Base-by-base conservation (phyloP, 2,888 invertebrate species). In the Lepidochrysops patricia region DNA sequence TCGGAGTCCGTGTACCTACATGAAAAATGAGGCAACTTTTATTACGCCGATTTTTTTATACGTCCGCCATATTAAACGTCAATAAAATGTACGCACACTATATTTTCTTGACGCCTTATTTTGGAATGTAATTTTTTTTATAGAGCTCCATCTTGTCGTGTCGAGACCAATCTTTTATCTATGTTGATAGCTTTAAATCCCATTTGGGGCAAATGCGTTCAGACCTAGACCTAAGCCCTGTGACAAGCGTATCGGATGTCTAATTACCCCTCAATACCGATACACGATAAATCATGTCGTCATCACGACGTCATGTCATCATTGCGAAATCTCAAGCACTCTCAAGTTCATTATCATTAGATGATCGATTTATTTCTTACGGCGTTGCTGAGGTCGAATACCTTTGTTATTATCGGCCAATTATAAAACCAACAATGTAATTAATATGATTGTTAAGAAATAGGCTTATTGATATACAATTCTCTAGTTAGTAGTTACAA, bases 301-400 rank as follows among this genome's bases (percentile, higher is more conserved):
- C 43, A 9, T 19, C 7, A 7, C 23, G 23, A 43, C 23, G 19
- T 12, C 43, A 43, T 43, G 43, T 19, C 43, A 43, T 43, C 19
- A 29, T 23, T 9, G 4, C 43, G 23, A 43, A 9, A 12, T 43
- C 43, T 43, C 43, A 43, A 43, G 43, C 23, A 19, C 43, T 43
- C 43, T 43, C 43, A 43, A 43, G 43, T 43, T 43, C 43, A 43
- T 43, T 43, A 43, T 43, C 43, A 43, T 43, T 19, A 43, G n/a
- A 29, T 29, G 43, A 43, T 43, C 43, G 43, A 43, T 23, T 43
- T 3, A 19, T 19, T 23, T 23, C 43, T 43, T 37, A 37, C 15
- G 9, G 6, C 29, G 29, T 29, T 6, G 2, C 9, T 19, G 43
- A 19, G 43, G 43, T 43, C 43, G 43, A 43, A 43, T 43, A 43